Percentiles rank a stretch among this genome's conserved stretches.
Evolutionary conservation across 1,140 invertebrate species (phyloP).

Genomic region (Diabrotica virgifera): DNA sequence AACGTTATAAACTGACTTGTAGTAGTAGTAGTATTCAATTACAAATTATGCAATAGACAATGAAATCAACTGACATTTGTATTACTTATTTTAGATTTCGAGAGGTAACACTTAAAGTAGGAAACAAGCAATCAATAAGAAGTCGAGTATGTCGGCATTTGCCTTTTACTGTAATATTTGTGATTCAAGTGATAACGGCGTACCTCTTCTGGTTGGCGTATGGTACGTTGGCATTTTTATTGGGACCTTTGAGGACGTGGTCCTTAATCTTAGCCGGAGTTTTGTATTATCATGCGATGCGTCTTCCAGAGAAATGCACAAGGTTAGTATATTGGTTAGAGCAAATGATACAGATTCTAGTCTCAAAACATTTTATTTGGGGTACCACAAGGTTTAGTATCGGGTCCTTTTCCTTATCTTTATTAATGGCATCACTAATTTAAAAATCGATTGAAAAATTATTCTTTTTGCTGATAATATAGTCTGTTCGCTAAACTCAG

Average conservation of each 20-base stretch:
- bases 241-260: conserved; percentile 80
- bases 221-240: conserved; percentile 71
- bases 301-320: conserved; percentile 52
- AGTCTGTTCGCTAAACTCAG: no score
- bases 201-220: conserved; percentile 80
- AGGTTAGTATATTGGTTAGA: conserved; percentile 50
- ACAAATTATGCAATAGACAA: background rate
- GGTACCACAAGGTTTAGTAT: no score
- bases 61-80: background rate
- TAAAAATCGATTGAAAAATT: no score
- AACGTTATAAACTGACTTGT: no score
- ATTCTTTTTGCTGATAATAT: no score
- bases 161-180: conserved; percentile 58
- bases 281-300: conserved; percentile 60
- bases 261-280: conserved; percentile 65
- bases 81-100: conserved; percentile 42
- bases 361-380: no score
- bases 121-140: conserved; percentile 41
- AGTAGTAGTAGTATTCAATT: no score
- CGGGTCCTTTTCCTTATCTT: no score
- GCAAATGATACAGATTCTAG: no score
- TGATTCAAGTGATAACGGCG: conserved; percentile 68
- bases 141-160: conserved; percentile 47
- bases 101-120: conserved; percentile 41
- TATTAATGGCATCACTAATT: no score